These are phyloP conservation scores for Desmodus rotundus DNA, from an alignment of 2,113 vertebrate species.

Conservation along the genomic window DNA sequence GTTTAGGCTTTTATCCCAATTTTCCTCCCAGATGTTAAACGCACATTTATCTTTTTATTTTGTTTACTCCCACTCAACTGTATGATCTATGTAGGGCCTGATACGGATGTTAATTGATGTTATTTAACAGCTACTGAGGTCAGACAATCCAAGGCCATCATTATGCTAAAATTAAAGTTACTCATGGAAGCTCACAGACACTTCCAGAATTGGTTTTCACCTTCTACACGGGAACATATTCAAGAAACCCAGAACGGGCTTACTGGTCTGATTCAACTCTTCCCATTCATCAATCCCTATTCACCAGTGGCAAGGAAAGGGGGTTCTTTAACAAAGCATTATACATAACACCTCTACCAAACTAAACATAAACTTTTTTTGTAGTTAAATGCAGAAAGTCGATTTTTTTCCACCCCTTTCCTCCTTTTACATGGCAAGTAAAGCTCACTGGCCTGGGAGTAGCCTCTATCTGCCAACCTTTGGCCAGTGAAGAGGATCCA, in stretches of 20 bases:
- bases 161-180: conserved; percentile 83
- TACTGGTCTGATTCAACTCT: conserved; percentile 89
- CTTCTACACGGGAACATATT: conserved; percentile 89
- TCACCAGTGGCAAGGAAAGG: conserved; percentile 96
- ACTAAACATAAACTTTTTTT: conserved; percentile 99
- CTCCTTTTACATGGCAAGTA: conserved; percentile 95
- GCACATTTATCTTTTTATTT: conserved; percentile 83
- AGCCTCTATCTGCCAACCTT: conserved; percentile 96
- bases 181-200: conserved; percentile 83
- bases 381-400: conserved; percentile 99
- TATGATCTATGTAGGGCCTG: conserved; percentile 89
- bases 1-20: conserved; percentile 75
- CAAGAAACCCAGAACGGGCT: conserved; percentile 88
- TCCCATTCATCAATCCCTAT: conserved; percentile 92
- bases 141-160: conserved; percentile 94
- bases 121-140: conserved; percentile 87
- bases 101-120: conserved; percentile 87
- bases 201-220: conserved; percentile 89
- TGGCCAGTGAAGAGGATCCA: conserved; percentile 99
- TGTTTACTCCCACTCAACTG: conserved; percentile 87
- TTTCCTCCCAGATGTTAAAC: conserved; percentile 77
- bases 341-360: conserved; percentile 99
- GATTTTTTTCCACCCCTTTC: conserved; percentile 96
- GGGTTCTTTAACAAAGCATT: conserved; percentile 99
- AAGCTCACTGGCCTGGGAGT: conserved; percentile 97